A percentile compares a stretch with the other conserved stretches of the same genome.
phyloP scores from a whole-genome alignment of 2,797 vertebrate genomes.

The Xenopus petersii region DNA sequence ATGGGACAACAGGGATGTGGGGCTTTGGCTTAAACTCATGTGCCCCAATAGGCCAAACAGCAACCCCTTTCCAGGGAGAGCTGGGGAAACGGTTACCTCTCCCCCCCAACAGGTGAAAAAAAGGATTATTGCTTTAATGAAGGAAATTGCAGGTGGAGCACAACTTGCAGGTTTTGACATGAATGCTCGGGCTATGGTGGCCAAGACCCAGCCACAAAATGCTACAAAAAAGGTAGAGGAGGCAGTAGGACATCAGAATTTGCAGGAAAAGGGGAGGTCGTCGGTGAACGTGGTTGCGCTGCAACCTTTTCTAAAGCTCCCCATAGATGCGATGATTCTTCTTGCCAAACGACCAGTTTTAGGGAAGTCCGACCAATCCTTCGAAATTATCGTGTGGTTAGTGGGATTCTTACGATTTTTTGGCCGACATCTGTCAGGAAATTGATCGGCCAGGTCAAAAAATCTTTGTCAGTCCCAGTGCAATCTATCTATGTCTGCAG shows the following conservation, averaged over 20 bases:
- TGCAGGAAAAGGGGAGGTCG: background rate
- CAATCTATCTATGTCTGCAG: too few relatives aligned
- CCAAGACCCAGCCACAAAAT: background rate
- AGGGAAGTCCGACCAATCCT: too few relatives aligned
- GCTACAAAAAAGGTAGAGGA: background rate
- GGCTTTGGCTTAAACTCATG: background rate
- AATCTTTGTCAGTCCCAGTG: too few relatives aligned
- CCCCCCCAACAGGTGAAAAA: background rate
- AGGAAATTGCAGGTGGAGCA: background rate
- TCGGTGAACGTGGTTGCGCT: background rate
- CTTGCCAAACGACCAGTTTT: too few relatives aligned
- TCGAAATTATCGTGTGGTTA: too few relatives aligned
- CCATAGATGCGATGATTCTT: too few relatives aligned
- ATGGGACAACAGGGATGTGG: background rate
- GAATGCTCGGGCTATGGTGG: background rate
- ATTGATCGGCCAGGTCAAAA: too few relatives aligned
- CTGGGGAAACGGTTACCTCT: background rate
- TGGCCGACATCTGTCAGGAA: too few relatives aligned
- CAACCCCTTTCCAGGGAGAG: background rate
- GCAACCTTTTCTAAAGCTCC: background rate
- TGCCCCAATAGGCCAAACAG: background rate
- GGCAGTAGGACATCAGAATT: background rate
- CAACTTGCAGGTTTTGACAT: background rate
- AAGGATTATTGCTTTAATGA: background rate
- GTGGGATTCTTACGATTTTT: too few relatives aligned